phyloP scores from a whole-genome alignment of 1,140 invertebrate genomes.

The Cotesia vestalis region DNA sequence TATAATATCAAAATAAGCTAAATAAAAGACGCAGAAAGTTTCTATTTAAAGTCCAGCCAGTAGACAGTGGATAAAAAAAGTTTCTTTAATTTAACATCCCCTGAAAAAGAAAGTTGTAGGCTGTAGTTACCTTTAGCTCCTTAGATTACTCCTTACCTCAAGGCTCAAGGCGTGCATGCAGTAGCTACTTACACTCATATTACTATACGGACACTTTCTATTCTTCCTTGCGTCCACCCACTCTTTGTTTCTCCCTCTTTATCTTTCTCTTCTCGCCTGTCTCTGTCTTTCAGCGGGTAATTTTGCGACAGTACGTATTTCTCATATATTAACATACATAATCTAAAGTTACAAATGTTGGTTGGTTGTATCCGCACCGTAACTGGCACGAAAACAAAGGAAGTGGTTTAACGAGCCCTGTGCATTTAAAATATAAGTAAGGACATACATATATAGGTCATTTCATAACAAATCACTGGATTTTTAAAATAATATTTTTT shows the following conservation, averaged over 20 bases:
- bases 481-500: too few relatives aligned
- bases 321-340: background rate
- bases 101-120: constrained; percentile 34
- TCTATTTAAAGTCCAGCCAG: too few relatives aligned
- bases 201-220: constrained; percentile 33
- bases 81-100: constrained; percentile 22
- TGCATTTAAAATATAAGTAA: background rate
- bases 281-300: background rate
- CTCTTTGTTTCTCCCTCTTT: background rate
- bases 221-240: constrained; percentile 13
- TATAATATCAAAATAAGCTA: too few relatives aligned
- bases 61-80: too few relatives aligned
- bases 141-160: too few relatives aligned
- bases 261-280: constrained; percentile 1
- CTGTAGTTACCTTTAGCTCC: background rate
- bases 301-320: background rate
- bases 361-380: background rate
- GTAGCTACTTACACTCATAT: too few relatives aligned
- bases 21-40: too few relatives aligned
- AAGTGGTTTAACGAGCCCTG: background rate
- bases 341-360: constrained; percentile 15
- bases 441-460: too few relatives aligned
- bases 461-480: too few relatives aligned
- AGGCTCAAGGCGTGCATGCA: too few relatives aligned
- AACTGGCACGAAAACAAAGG: background rate